These are phyloP conservation scores for Drosophila burlai DNA, from an alignment of 1,140 invertebrate species.

Conservation along the genomic window DNA sequence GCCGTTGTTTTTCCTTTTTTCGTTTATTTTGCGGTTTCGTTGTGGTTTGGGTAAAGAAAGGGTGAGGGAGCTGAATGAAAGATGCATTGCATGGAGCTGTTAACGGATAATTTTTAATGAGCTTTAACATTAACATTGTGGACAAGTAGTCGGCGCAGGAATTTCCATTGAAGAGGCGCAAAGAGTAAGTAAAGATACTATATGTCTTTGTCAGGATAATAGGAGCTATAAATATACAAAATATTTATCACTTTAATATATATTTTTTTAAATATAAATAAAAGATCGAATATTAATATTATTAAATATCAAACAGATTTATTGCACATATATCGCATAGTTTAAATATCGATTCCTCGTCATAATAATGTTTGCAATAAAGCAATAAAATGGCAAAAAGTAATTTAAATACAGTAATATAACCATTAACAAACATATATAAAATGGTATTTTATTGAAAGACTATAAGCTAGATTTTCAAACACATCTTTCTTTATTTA, in stretches of 20 bases:
- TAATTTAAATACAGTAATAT: too few relatives aligned
- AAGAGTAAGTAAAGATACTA: background rate
- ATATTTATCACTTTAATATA: too few relatives aligned
- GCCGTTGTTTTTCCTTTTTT: constrained; percentile 31
- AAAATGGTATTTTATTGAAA: background rate
- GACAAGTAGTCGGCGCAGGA: constrained; percentile 1
- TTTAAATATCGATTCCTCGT: too few relatives aligned
- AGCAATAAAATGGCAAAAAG: too few relatives aligned
- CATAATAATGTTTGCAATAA: too few relatives aligned
- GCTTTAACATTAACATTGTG: constrained; percentile 52
- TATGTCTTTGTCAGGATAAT: background rate
- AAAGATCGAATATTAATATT: too few relatives aligned
- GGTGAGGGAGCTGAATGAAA: background rate
- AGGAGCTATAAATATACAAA: too few relatives aligned
- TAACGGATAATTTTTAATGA: constrained; percentile 62
- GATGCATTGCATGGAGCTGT: constrained; percentile 35
- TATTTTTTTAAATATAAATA: too few relatives aligned
- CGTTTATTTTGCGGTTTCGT: constrained; percentile 43
- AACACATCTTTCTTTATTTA: background rate
- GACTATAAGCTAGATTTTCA: background rate
- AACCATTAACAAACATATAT: too few relatives aligned
- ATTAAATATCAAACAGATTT: too few relatives aligned
- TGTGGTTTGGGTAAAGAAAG: constrained; percentile 35
- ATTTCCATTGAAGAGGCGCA: constrained; percentile 3
- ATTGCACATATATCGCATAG: too few relatives aligned